These are phyloP conservation scores for Dascyllus trimaculatus DNA, from an alignment of 2,113 vertebrate species.

Conservation along the genomic window DNA sequence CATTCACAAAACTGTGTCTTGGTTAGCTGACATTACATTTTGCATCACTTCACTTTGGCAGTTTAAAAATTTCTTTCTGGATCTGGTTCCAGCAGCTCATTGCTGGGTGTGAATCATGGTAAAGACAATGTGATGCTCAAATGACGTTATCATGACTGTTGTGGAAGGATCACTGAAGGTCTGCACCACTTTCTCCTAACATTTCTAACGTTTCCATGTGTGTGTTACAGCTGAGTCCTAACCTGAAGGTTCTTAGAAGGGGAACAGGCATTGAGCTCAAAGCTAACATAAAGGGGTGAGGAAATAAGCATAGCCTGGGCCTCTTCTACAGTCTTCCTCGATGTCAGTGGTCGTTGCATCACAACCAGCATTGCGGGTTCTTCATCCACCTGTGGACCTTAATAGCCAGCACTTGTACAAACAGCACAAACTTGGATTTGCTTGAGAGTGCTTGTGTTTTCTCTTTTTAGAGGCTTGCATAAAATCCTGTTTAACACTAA, in stretches of 20 bases:
- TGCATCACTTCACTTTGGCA: neutral
- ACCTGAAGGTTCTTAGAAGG: conserved; percentile 46
- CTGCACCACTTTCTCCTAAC: too few relatives aligned
- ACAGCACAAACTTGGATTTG: neutral
- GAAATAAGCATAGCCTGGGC: conserved; percentile 24
- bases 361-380: neutral
- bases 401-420: neutral
- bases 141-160: too few relatives aligned
- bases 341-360: neutral
- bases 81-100: too few relatives aligned
- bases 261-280: conserved; percentile 3
- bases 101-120: too few relatives aligned
- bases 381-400: conserved; percentile 36
- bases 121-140: too few relatives aligned
- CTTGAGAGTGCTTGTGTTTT: neutral
- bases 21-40: neutral
- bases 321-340: conserved; percentile 17
- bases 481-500: neutral
- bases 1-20: neutral
- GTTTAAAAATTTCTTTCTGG: too few relatives aligned
- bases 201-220: neutral
- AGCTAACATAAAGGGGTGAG: neutral
- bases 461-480: neutral
- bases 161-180: too few relatives aligned
- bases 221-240: neutral